Percentiles rank a stretch among this genome's conserved stretches.
Evolutionary conservation across 2,888 invertebrate species (phyloP).

Genomic region (Drosophila kambysellisi): DNA sequence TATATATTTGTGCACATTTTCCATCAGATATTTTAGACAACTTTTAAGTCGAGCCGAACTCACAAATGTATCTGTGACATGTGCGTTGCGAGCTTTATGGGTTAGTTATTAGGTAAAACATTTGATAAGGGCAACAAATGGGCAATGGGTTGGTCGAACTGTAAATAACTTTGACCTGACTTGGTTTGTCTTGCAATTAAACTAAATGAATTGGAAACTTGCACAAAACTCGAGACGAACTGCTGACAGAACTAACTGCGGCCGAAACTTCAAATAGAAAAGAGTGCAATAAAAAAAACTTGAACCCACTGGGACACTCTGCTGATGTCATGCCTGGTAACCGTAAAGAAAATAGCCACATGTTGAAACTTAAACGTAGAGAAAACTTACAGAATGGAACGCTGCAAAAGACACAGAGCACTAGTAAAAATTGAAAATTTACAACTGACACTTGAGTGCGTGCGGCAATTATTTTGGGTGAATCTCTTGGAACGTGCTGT

Average conservation of each 20-base stretch:
- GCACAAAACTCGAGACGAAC: constrained; percentile 62
- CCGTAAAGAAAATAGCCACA: constrained; percentile 57
- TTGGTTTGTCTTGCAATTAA: constrained; percentile 62
- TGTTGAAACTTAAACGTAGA: constrained; percentile 31
- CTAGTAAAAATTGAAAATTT: constrained; percentile 60
- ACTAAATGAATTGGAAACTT: constrained; percentile 79
- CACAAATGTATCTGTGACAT: constrained; percentile 1
- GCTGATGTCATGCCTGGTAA: constrained; percentile 69
- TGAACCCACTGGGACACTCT: constrained; percentile 33
- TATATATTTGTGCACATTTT: not conserved
- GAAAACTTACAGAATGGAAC: constrained; percentile 2
- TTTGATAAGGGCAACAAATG: constrained; percentile 14
- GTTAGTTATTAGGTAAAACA: constrained; percentile 17
- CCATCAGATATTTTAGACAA: not conserved
- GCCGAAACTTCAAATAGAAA: constrained; percentile 48
- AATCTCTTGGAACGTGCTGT: constrained; percentile 59
- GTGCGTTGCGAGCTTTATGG: constrained; percentile 18
- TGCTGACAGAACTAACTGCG: constrained; percentile 50
- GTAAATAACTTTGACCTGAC: constrained; percentile 63
- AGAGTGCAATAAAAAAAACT: constrained; percentile 15
- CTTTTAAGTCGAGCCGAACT: not conserved
- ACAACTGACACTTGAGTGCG: constrained; percentile 41
- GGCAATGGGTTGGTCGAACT: constrained; percentile 74
- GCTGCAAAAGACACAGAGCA: constrained; percentile 30
- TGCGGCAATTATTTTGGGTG: constrained; percentile 20